Evolutionary conservation across 2,797 vertebrate species (phyloP).

Genomic region (Thaleichthys pacificus): DNA sequence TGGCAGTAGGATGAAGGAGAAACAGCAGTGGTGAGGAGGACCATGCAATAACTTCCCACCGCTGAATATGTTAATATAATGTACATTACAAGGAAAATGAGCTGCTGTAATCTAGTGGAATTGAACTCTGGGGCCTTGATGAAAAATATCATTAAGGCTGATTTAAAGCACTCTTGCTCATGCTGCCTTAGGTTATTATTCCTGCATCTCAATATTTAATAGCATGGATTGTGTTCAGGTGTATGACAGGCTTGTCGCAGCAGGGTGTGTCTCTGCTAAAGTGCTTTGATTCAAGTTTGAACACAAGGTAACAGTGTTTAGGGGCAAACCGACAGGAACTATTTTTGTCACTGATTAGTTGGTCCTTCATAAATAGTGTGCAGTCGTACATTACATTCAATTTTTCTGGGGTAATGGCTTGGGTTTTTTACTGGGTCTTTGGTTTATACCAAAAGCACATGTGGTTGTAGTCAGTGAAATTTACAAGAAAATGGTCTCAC

Average conservation of each 20-base stretch:
- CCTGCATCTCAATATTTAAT: slow-evolving; percentile 32
- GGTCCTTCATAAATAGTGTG: slow-evolving; percentile 43
- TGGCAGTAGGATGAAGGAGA: slow-evolving; percentile 57
- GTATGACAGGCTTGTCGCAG: slow-evolving; percentile 44
- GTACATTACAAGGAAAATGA: slow-evolving; percentile 36
- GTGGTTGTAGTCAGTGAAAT: slow-evolving; percentile 63
- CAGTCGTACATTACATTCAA: slow-evolving; percentile 46
- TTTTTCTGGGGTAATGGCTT: slow-evolving; percentile 59
- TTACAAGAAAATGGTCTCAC: slow-evolving; percentile 46
- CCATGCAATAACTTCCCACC: slow-evolving; percentile 51
- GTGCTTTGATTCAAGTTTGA: slow-evolving; percentile 43
- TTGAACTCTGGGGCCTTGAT: slow-evolving; percentile 15
- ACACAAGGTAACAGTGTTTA: slow-evolving; percentile 50
- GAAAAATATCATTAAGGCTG: slow-evolving; percentile 20
- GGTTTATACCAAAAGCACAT: slow-evolving; percentile 58
- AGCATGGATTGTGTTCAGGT: slow-evolving; percentile 29
- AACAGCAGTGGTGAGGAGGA: slow-evolving; percentile 45
- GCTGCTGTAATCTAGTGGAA: slow-evolving; percentile 33
- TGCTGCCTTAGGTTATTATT: slow-evolving; percentile 15
- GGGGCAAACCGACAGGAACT: slow-evolving; percentile 33
- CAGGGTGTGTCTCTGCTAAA: slow-evolving; percentile 45
- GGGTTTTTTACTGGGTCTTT: slow-evolving; percentile 52
- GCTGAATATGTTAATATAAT: slow-evolving; percentile 47
- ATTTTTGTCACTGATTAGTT: slow-evolving; percentile 47
- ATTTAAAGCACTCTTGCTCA: slow-evolving; percentile 21